phyloP scores from a whole-genome alignment of 2,888 invertebrate genomes.

The Nephrotoma appendiculata region DNA sequence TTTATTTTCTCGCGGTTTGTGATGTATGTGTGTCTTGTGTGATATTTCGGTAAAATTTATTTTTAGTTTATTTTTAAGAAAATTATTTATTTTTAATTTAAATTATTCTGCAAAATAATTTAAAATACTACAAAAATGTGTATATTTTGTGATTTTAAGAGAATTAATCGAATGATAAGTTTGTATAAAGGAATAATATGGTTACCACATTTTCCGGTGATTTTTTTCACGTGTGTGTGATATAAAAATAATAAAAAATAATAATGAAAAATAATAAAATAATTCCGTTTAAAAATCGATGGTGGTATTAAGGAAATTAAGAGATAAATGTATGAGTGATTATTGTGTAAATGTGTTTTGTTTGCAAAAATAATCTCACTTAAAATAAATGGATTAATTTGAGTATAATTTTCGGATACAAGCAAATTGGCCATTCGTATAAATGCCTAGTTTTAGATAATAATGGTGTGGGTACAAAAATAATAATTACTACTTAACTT shows the following conservation, averaged over 20 bases:
- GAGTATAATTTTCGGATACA: neutral
- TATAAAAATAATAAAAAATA: neutral
- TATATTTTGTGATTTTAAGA: neutral
- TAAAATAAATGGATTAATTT: neutral
- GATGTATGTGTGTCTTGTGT: neutral
- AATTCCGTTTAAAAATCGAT: no score
- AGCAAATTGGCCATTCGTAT: neutral
- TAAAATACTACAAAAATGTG: neutral
- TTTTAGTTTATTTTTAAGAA: neutral
- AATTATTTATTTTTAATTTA: neutral
- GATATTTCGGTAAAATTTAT: neutral
- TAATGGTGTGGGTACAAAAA: neutral
- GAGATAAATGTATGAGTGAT: neutral
- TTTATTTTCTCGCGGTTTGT: neutral
- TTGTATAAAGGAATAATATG: neutral
- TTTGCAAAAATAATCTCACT: neutral
- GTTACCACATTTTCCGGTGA: neutral
- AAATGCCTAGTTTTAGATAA: neutral
- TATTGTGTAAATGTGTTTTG: neutral
- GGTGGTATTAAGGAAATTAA: neutral
- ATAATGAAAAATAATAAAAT: no score
- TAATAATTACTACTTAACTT: no score
- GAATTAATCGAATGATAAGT: neutral
- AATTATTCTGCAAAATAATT: neutral
- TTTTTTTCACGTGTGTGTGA: neutral